Percentiles rank a stretch among this genome's conserved stretches.
These are phyloP conservation scores for Philonicus albiceps DNA, from an alignment of 2,888 invertebrate genomes.

Conservation along the genomic window DNA sequence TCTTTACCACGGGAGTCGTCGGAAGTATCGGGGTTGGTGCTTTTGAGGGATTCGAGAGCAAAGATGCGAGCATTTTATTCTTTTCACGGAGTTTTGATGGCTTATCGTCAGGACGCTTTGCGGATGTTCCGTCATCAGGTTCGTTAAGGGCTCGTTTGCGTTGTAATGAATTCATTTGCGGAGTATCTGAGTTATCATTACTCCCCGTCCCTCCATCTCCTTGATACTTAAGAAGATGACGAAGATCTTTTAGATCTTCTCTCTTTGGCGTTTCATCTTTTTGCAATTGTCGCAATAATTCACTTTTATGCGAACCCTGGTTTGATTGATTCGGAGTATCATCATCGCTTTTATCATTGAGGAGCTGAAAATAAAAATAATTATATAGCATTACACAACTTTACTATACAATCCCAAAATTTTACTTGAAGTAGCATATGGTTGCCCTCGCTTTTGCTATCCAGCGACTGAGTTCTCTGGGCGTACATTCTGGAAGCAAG, in stretches of 20 bases:
- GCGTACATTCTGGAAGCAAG: constrained; percentile 52
- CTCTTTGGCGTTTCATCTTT: constrained; percentile 60
- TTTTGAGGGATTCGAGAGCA: constrained; percentile 79
- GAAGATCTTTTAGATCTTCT: constrained; percentile 62
- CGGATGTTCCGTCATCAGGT: constrained; percentile 65
- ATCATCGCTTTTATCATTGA: constrained; percentile 84
- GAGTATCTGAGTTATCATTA: not conserved
- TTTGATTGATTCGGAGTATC: constrained; percentile 70
- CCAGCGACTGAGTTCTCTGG: constrained; percentile 51
- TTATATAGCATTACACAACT: not conserved
- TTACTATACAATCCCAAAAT: not conserved
- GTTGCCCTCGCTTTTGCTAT: constrained; percentile 64
- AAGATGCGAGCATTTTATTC: constrained; percentile 84
- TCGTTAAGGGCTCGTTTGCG: constrained; percentile 73
- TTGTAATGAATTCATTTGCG: constrained; percentile 35
- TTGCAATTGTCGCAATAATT: constrained; percentile 66
- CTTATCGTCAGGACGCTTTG: constrained; percentile 61
- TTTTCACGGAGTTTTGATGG: constrained; percentile 79
- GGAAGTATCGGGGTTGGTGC: constrained; percentile 65
- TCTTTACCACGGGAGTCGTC: constrained; percentile 58
- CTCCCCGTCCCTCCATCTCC: constrained; percentile 23
- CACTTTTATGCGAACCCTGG: constrained; percentile 63
- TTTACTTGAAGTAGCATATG: constrained; percentile 73
- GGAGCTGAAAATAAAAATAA: constrained; percentile 67
- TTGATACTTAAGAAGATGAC: constrained; percentile 56